Evolutionary conservation across 1,140 invertebrate genomes (phyloP), one percentile per base, ranked within the genome.

Genomic region (Lepidurus arcticus): DNA sequence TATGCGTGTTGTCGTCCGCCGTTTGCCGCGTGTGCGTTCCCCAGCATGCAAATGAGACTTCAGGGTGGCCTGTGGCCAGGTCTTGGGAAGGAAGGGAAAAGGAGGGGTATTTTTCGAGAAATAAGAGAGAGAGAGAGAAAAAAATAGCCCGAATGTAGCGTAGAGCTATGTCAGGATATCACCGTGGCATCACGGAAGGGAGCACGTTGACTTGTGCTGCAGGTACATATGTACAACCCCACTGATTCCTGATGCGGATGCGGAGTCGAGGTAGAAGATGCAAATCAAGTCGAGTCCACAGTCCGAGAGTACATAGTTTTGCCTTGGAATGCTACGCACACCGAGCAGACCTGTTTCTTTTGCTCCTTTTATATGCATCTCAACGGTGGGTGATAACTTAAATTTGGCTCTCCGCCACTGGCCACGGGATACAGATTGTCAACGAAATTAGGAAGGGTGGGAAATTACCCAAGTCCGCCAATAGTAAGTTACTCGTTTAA

Each of bases 21-120:
- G 16, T 65, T 65, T 65, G 53, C 53, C 53, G 53, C 53, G 53
- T 65, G 53, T 65, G 53, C 53, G 53, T 65, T 65, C 53, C n/a
- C 53, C 21, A 21, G 53, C 53, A 65, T 65, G 53, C 53, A 65
- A 65, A 65, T 65, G 53, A 65, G 53, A 65, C 53, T 65, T 65
- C 53, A 65, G 53, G 53, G 53, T 65, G 53, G 53, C 53, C 53
- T 65, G 8, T 65, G 53, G 53, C 53, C 53, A 65, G 53, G 53
- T 4, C n/a, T 7, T 16, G 4, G 16, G 53, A 21, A 7, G 16
- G n/a, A 65, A 7, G 53, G 53, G 3, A 34, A 34, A 65, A 65
- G 53, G 53, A 65, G 53, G 53, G 53, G 53, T 65, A 65, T 65
- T 65, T 65, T 65, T 65, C 53, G n/a, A 65, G 53, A 34, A 34